Evolutionary conservation across 2,888 invertebrate species (phyloP).

Genomic region (Diloba caeruleocephala): DNA sequence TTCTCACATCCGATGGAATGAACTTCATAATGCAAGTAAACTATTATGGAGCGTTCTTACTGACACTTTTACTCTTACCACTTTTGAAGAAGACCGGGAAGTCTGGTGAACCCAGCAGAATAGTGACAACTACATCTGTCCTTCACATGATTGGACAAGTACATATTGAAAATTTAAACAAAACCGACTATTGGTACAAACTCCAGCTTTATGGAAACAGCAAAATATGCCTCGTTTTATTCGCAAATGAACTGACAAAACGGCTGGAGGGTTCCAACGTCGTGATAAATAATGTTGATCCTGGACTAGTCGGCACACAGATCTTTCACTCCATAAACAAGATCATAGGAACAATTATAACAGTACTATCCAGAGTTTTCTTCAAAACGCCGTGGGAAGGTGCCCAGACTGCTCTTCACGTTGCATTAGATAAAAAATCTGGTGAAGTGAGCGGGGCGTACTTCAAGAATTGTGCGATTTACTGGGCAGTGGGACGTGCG

Average conservation of each 20-base stretch:
- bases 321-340: slow-evolving; percentile 88
- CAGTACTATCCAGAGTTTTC: slow-evolving; percentile 79
- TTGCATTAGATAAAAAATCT: slow-evolving; percentile 44
- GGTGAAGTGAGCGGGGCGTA: slow-evolving; percentile 82
- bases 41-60: slow-evolving; percentile 96
- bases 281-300: too few relatives aligned
- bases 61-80: slow-evolving; percentile 62
- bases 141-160: slow-evolving; percentile 71
- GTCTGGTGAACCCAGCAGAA: slow-evolving; percentile 68
- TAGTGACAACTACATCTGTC: slow-evolving; percentile 84
- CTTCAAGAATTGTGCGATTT: slow-evolving; percentile 92
- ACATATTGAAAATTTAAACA: slow-evolving; percentile 54
- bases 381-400: slow-evolving; percentile 50
- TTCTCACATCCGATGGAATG: slow-evolving; percentile 92
- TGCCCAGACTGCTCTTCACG: slow-evolving; percentile 51
- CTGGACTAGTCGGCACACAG: slow-evolving; percentile 91
- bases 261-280: slow-evolving; percentile 88
- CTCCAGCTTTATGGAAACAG: slow-evolving; percentile 59
- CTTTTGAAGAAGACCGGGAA: slow-evolving; percentile 62
- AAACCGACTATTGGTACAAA: slow-evolving; percentile 24
- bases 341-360: slow-evolving; percentile 83
- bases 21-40: too few relatives aligned
- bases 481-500: slow-evolving; percentile 85
- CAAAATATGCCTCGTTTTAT: slow-evolving; percentile 90
- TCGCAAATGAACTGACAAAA: slow-evolving; percentile 91